Evolutionary conservation across 2,797 vertebrate genomes (phyloP).

Genomic region (Gallinago nigripennis): DNA sequence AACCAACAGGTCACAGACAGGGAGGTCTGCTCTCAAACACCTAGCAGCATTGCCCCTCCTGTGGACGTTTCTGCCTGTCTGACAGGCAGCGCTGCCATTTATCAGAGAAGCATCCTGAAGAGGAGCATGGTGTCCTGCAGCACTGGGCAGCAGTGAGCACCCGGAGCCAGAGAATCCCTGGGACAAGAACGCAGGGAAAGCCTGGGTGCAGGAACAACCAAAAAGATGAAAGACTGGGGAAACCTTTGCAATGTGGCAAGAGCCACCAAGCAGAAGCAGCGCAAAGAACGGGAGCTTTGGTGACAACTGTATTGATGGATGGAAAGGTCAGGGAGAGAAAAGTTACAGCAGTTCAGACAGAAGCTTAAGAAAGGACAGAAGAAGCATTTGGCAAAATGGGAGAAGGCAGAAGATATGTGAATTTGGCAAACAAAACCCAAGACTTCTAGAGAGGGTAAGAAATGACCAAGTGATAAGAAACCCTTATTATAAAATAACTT

Average conservation of each 20-base stretch:
- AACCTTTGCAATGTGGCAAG: neutral
- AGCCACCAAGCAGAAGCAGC: accelerated
- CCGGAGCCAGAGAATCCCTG: neutral
- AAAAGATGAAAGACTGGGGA: neutral
- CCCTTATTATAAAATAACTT: neutral
- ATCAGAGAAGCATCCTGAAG: neutral
- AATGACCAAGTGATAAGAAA: neutral
- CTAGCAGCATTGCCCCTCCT: neutral
- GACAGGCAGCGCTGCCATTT: neutral
- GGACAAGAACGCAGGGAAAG: neutral
- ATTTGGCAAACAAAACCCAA: neutral
- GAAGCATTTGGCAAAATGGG: neutral
- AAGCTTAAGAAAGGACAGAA: neutral
- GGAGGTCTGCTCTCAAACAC: neutral
- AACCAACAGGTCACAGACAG: neutral
- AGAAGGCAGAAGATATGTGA: neutral
- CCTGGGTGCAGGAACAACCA: neutral
- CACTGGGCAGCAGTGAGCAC: accelerated
- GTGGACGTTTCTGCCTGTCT: neutral
- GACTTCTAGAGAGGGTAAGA: neutral
- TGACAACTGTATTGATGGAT: neutral
- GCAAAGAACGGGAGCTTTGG: neutral
- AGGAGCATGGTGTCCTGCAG: neutral
- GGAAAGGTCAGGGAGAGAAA: neutral
- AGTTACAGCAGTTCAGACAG: neutral